Base-by-base conservation (phyloP, 2,888 invertebrate species). In the Schizotus pectinicornis region DNA sequence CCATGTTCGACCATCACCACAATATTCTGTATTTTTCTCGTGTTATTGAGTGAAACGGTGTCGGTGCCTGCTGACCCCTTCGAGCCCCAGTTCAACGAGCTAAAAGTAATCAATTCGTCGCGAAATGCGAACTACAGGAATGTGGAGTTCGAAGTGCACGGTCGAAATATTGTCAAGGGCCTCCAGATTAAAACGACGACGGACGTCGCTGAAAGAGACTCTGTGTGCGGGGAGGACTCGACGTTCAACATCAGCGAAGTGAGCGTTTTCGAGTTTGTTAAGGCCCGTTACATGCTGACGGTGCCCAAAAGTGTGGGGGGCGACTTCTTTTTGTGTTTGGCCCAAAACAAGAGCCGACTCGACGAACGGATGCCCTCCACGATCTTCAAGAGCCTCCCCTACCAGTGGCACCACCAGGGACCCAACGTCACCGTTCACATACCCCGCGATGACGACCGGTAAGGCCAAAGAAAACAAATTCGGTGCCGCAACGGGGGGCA, bases 391-490 rank as follows among this genome's bases (percentile, higher is more conserved):
- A 63, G 75, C 72, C 56, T 77, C 71, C 61, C 69, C 13, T 59
- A 59, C 36, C 60, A 64, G 53, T 85, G 85, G 84, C 74, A 80
- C 61, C 84, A 85, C 70, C 85, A 85, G 72, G 85, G 85, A 34
- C 69, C 69, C 33, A 72, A 80, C 38, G 64, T 83, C 70, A 80
- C 70, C 70, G 71, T 84, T 65, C 77, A 81, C 14, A 22, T 43
- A 12, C 35, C 55, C 39, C 38, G 7, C 34, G 42, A 50, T 9
- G 41, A 43, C 30, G 7, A 14, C 34, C 33, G 14, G 14, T 49
- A 46, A 38, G n/a, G n/a, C n/a, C n/a, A n/a, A n/a, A n/a, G 22
- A 22, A 22, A 22, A 3, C 22, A 22, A 22, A 22, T 5, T 2
- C 2, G 22, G 3, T 5, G 22, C 3, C 22, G 22, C 2, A 22